Base-by-base conservation (phyloP, 2,113 vertebrate genomes). In the Xenus cinereus region DNA sequence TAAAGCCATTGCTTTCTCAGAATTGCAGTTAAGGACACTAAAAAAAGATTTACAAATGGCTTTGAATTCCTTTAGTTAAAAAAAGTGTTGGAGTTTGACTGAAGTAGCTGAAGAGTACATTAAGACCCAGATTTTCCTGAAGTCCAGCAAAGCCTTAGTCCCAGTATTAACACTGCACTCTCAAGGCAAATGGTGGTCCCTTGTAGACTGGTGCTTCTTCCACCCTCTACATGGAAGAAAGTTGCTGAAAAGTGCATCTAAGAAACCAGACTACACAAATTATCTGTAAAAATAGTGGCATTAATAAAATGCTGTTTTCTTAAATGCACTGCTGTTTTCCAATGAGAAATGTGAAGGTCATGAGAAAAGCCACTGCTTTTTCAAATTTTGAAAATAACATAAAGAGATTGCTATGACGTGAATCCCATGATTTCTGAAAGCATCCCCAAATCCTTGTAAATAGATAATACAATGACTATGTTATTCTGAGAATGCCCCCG, bases 401-500 rank as follows among this genome's bases (percentile, higher is more conserved):
- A 48, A 50, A 80, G 10, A 67, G 54, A 26, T 95, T 69, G 53
- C 83, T 85, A 26, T 67, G 71, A 90, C 57, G 71, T 3, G 39
- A 87, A 93, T 72, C 81, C 81, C 89, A 26, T 85, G 71, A 72
- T 89, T 97, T 97, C 93, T 94, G 92, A 80, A 89, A 88, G 28
- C 59, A 95, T 64, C 83, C 66, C 64, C 73, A 93, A 90, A 95
- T 94, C 94, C 90, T 96, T 35, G 43, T 96, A 96, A 97, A 97
- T 68, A 94, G 66, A 85, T 96, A 84, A 84, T 84, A 94, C 89
- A 94, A 74, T 88, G 85, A 56, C 62, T 91, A 11, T 87, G 82
- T 92, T 96, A 87, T 96, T 98, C 90, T 95, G 92, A 97, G 86
- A 96, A 84, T 84, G 51, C 60, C 66, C 68, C 79, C 96, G 90